These are phyloP conservation scores for Dynastes maya DNA, from an alignment of 2,888 invertebrate species.

Conservation along the genomic window DNA sequence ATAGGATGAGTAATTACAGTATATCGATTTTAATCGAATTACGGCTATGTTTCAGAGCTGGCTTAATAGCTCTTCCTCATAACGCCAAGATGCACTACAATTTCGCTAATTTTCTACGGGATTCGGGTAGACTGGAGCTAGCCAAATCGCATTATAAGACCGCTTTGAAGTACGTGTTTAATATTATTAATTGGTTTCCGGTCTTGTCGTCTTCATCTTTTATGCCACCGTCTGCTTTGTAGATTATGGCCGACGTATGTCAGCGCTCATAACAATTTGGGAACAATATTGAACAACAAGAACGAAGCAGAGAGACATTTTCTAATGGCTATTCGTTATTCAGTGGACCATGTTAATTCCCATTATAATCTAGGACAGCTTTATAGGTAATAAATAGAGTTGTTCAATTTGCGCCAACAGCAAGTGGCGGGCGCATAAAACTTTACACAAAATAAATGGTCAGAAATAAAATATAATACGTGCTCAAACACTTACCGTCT, in stretches of 20 bases:
- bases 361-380: conserved; percentile 89
- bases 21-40: background rate
- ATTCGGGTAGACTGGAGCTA: conserved; percentile 80
- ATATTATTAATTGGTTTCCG: conserved; percentile 44
- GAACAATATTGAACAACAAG: conserved; percentile 80
- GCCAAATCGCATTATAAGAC: conserved; percentile 86
- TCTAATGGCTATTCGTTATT: conserved; percentile 81
- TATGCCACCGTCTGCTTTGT: conserved; percentile 60
- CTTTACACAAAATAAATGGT: no score
- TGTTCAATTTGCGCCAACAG: no score
- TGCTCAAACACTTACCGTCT: no score
- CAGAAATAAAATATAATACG: no score
- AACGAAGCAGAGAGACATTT: conserved; percentile 85
- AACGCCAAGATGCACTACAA: conserved; percentile 95
- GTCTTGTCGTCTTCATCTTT: background rate
- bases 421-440: no score
- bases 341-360: conserved; percentile 85
- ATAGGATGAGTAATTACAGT: no score
- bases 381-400: conserved; percentile 76
- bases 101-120: conserved; percentile 88
- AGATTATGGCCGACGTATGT: conserved; percentile 90
- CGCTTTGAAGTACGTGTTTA: conserved; percentile 80
- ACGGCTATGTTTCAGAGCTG: conserved; percentile 76
- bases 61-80: conserved; percentile 84
- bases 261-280: conserved; percentile 90